Base-by-base conservation (phyloP, 2,797 vertebrate genomes). In the Esox masquinongy region DNA sequence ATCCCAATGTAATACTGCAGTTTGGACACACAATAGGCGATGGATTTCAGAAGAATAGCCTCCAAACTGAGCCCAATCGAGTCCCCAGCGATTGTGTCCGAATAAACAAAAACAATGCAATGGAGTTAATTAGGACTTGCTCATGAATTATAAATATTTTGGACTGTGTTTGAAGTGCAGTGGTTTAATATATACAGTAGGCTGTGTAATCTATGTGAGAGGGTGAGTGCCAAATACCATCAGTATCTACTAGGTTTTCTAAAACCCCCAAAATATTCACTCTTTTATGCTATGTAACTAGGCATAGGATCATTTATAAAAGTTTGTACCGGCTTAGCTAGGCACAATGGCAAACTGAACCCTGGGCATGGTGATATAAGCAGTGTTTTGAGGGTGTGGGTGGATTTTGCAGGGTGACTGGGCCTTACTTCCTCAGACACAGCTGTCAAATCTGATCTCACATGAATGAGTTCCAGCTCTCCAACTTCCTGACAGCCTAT, bases 381-480 rank as follows among this genome's bases (percentile, higher is more conserved):
- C 11, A 29, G 50, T 34, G 49, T 15, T 26, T 24, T 19, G 0
- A 11, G 15, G 7, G 73, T 17, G 34, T 14, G 39, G 68, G 31
- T 47, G 43, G 43, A 72, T 68, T 53, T 66, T 66, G 63, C 68
- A 51, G 69, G 64, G 63, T 68, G 69, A 61, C 26, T 56, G 39
- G 29, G 63, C 63, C 51, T 74, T 68, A 77, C 56, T 64, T 73
- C 73, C 39, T 76, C 67, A 47, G 70, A 73, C 76, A 64, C 76
- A 76, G 80, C 80, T 78, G 76, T 81, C 76, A 75, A 69, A 73
- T 75, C 76, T 73, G 78, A 81, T 78, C 43, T 70, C 47, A 26
- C 36, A 39, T 39, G 36, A n/a, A 53, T 47, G 53, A 68, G 79
- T 39, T 79, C 78, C 74, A 68, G 77, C 70, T 75, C 64, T 81